Base-by-base conservation (phyloP, 2,888 invertebrate species). In the Tachina lurida region DNA sequence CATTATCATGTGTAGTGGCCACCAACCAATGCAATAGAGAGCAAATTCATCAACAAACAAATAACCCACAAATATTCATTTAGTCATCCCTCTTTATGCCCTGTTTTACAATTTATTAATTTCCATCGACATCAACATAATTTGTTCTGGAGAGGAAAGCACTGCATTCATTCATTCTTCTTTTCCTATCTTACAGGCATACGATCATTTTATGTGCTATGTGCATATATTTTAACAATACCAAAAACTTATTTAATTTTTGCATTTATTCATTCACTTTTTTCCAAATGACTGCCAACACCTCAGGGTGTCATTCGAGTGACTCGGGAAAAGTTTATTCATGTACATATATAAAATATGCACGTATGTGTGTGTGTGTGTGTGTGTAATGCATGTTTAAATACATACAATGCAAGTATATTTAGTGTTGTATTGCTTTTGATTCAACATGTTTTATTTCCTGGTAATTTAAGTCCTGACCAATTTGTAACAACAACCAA, bases 261-360 rank as follows among this genome's bases (percentile, higher is more conserved):
- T 80, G 56, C 60, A 80, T 76, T 79, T 62, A 74, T 71, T 76
- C 76, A 70, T 52, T 65, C 49, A 49, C 17, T 41, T 54, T 49
- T 91, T 92, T 92, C 91, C 92, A 88, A 92, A 89, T 92, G 92
- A 92, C 91, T 92, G 91, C 90, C 90, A 91, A 92, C 93, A 93
- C 92, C 91, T 92, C 90, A 90, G 92, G 92, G 92, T 92, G 92
- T 92, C 91, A 89, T 88, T 78, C 68, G 54, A 82, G 45, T 54
- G 68, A 45, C 39, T 62, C 49, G 71, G 45, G 43, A 17, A 63
- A 31, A 19, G 15, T 39, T 54, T 43, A 52, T 74, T 56, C n/a
- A 49, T 49, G 41, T n/a, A n/a, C 5, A 10, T 41, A 60, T n/a
- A n/a, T n/a, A n/a, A n/a, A n/a, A 15, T 39, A 15, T 58, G 22